Evolutionary conservation across 1,140 invertebrate species (phyloP).

Genomic region (Tetragnatha versicolor): DNA sequence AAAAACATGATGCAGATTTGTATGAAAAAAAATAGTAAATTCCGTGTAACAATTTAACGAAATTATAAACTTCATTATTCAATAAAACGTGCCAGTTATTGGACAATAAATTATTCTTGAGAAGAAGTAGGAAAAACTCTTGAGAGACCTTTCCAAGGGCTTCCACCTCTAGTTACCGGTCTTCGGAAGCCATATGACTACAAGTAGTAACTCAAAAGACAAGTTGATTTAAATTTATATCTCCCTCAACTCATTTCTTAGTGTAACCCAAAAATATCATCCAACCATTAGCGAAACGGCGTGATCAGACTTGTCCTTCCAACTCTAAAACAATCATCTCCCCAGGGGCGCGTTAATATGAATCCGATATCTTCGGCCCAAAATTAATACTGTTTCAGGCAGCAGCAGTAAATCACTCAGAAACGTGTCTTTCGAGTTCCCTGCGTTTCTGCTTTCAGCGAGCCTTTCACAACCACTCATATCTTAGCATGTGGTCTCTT

Average conservation of each 20-base stretch:
- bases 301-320: neutral
- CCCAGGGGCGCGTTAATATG: neutral
- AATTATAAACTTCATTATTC: no score
- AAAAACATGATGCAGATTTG: no score
- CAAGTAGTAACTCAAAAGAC: no score
- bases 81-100: no score
- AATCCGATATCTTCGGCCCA: neutral
- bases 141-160: no score
- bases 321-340: conserved; percentile 3
- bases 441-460: conserved; percentile 8
- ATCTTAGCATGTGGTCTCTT: conserved; percentile 13
- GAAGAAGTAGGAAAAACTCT: no score
- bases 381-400: conserved; percentile 6
- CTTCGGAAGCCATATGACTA: no score
- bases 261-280: neutral
- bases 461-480: conserved; percentile 7
- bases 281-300: neutral
- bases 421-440: conserved; percentile 2
- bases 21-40: no score
- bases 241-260: neutral
- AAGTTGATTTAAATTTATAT: neutral
- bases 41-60: no score
- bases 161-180: no score
- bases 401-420: conserved; percentile 10
- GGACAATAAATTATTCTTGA: no score